Evolutionary conservation across 1,140 invertebrate species (phyloP), one percentile per base, ranked within the genome.

Genomic region (Lasioglossum baleicum): DNA sequence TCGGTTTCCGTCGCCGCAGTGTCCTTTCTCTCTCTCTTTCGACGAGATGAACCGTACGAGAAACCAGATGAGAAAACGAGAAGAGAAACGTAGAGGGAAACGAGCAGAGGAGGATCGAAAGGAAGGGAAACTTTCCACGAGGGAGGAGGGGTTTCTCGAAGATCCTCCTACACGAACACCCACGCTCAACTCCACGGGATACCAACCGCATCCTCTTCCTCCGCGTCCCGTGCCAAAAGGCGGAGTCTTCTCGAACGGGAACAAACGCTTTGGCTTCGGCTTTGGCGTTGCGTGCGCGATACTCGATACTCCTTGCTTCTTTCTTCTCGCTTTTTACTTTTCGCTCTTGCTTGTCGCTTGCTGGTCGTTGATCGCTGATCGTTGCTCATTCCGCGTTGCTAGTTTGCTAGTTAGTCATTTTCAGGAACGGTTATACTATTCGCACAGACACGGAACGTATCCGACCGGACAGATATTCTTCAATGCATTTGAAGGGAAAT

Each of bases 111-210:
- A 80, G 51, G 56, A 69, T 44, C 69, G 44, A 53, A 60, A 85
- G 67, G 76, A 48, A 79, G 64, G 56, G 58, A 72, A 61, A 80
- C 15, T 22, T 64, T 67, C n/a, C 56, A 67, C 73, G 53, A 74
- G 69, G 48, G 77, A 88, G 88, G 89, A 88, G 90, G 91, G 88
- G 84, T 88, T 85, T 85, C 71, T 67, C 13, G 48, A 83, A 72
- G 89, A 84, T 85, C 90, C 89, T 91, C 90, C 91, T 90, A 88
- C 89, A 65, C 76, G 70, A 60, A 84, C 88, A 90, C 89, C 88
- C 89, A 90, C 89, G 85, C 85, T 72, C 66, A 31, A 31, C 73
- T 35, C 63, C 31, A 63, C 80, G 67, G 70, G 83, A 85, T 76
- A 75, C 61, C 63, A 51, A 64, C 75, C 68, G 72, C 58, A 76